Evolutionary conservation across 2,797 vertebrate genomes (phyloP).

Genomic region (Argya squamiceps): DNA sequence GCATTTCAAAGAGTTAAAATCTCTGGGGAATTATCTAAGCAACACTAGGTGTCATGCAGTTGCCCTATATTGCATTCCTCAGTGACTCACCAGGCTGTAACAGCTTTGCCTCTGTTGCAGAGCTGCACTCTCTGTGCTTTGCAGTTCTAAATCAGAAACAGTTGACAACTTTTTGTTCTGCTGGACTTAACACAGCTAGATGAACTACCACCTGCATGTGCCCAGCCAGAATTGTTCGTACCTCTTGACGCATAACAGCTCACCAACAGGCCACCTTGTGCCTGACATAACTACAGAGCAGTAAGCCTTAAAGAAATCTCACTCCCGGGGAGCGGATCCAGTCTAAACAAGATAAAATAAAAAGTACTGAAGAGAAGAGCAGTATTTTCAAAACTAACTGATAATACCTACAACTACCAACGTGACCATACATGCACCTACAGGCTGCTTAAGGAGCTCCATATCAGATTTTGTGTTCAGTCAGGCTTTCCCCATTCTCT

Average conservation of each 20-base stretch:
- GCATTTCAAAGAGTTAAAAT: slow-evolving; percentile 24
- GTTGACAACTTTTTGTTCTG: neutral
- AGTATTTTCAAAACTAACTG: neutral
- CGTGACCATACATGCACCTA: neutral
- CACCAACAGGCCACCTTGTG: neutral
- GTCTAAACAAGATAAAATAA: neutral
- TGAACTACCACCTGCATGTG: neutral
- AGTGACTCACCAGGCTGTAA: neutral
- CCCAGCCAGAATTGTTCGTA: neutral
- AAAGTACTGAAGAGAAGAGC: neutral
- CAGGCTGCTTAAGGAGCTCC: neutral
- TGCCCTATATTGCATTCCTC: neutral
- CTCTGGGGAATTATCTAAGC: neutral
- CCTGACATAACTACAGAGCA: neutral
- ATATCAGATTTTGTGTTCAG: neutral
- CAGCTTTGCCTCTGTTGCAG: neutral
- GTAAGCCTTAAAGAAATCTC: slow-evolving; percentile 5
- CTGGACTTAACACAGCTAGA: neutral
- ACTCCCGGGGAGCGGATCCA: neutral
- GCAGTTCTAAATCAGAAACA: neutral
- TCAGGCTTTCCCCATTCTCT: neutral
- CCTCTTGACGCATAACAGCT: slow-evolving; percentile 50
- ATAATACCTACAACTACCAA: neutral
- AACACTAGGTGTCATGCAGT: neutral
- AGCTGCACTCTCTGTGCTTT: neutral